Evolutionary conservation across 35 echinoderm and acorn worm species (phyloP).

Genomic region (Chiridota heheva): DNA sequence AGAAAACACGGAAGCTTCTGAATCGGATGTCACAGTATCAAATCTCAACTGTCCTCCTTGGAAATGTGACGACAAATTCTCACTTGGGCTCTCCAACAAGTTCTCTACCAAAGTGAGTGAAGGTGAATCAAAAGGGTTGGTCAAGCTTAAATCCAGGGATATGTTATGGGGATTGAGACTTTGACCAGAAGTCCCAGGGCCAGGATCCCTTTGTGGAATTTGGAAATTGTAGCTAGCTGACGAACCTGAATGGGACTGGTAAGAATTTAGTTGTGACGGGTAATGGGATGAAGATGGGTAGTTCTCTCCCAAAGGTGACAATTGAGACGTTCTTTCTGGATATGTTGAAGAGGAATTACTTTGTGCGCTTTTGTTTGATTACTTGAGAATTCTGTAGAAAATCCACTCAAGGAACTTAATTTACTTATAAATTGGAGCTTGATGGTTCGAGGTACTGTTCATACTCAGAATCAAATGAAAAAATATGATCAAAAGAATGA

Average conservation of each 20-base stretch:
- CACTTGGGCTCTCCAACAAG: constrained; percentile 34
- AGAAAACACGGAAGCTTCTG: constrained; percentile 18
- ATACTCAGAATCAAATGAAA: constrained; percentile 50
- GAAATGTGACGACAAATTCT: constrained; percentile 32
- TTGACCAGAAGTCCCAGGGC: neutral
- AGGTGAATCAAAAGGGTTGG: constrained; percentile 35
- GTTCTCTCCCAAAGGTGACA: no score
- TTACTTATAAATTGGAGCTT: no score
- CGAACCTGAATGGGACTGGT: no score
- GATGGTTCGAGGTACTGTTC: no score
- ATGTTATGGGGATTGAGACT: neutral
- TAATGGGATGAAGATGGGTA: no score
- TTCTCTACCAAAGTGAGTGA: constrained; percentile 6
- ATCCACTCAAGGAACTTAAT: no score
- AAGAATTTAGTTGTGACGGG: no score
- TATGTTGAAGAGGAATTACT: no score
- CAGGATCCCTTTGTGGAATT: constrained; percentile 41
- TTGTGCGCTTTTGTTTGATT: no score
- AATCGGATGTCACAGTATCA: constrained; percentile 12
- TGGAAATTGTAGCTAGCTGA: constrained; percentile 32
- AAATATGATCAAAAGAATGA: constrained; percentile 48
- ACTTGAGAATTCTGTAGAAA: no score
- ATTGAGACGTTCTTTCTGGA: no score
- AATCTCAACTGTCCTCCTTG: constrained; percentile 22
- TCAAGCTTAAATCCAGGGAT: constrained; percentile 27